Conservation (phyloP, 2,797 vertebrate genomes). For the Gymnoscopelus braueri region DNA sequence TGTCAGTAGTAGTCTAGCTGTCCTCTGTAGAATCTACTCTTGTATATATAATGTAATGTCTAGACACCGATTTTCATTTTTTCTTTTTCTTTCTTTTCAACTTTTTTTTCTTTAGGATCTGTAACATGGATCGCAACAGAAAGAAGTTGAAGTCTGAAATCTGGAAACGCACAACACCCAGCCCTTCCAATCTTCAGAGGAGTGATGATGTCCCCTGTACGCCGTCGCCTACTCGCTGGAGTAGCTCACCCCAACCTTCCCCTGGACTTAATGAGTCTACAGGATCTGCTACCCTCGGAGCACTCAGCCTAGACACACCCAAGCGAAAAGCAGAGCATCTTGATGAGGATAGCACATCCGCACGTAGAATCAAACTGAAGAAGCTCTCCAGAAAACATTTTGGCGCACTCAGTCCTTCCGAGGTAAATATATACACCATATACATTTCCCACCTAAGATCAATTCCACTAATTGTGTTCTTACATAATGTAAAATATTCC, state of each 20-base stretch:
- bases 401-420: conserved; percentile 4
- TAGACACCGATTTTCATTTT: too few species aligned
- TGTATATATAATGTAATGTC: too few species aligned
- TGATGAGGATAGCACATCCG: conserved; percentile 9
- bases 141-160: conserved; percentile 52
- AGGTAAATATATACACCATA: conserved; percentile 47
- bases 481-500: not conserved
- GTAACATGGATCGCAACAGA: conserved; percentile 60
- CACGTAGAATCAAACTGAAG: conserved; percentile 49
- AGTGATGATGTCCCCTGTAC: conserved; percentile 21
- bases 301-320: conserved; percentile 66
- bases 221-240: conserved; percentile 24
- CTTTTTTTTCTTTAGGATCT: conserved; percentile 16
- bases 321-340: conserved; percentile 57
- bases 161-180: conserved; percentile 38
- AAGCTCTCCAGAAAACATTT: conserved; percentile 45
- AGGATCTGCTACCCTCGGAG: conserved; percentile 49
- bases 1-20: too few species aligned
- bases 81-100: not conserved
- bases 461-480: not conserved
- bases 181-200: conserved; percentile 37
- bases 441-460: too few species aligned
- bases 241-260: not conserved
- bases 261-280: conserved; percentile 48
- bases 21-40: too few species aligned